Evolutionary conservation across 2,113 vertebrate genomes (phyloP), one percentile per base, ranked within the genome.

Genomic region (Irena cyanogastra): DNA sequence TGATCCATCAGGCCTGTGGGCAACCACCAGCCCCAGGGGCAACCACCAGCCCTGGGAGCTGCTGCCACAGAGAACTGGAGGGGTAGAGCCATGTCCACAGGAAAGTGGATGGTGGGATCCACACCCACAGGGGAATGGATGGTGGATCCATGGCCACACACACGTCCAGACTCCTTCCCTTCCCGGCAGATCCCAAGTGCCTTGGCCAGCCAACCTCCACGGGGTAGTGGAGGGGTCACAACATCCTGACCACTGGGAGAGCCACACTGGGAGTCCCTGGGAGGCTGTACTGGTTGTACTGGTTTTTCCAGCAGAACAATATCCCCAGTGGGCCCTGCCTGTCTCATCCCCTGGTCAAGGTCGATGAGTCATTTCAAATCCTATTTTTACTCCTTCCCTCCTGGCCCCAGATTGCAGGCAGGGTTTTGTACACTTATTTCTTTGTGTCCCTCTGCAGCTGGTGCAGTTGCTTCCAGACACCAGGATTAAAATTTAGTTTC

Each of bases 371-470:
- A 71, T 83, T 91, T 89, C 12, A 90, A 94, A 90, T 66, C 64
- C 17, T 60, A 22, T 91, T 94, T 96, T 91, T 42, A 19, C 44
- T 70, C 64, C 71, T 76, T 83, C 45, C 71, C 83, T 88, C 44
- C 85, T 88, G 41, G 53, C 79, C 88, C 83, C 54, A 47, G 8
- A 83, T 3, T 74, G 54, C 79, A 53, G 75, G 16, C 78, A 54
- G 79, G 83, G 42, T 16, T 65, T 86, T 77, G 85, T 66, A 86
- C 83, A 59, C 92, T 87, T 80, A 75, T 70, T 90, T 92, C 91
- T 92, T 83, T 87, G 80, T 70, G 83, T 89, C 83, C 91, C 66
- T 35, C 80, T 63, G 89, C 94, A 89, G 89, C 94, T 92, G 76
- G 76, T 59, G 93, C 83, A 7, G 86, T 90, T 49, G 18, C 79